Evolutionary conservation across 2,888 invertebrate genomes (phyloP).

Genomic region (Zaprionus lineosus): DNA sequence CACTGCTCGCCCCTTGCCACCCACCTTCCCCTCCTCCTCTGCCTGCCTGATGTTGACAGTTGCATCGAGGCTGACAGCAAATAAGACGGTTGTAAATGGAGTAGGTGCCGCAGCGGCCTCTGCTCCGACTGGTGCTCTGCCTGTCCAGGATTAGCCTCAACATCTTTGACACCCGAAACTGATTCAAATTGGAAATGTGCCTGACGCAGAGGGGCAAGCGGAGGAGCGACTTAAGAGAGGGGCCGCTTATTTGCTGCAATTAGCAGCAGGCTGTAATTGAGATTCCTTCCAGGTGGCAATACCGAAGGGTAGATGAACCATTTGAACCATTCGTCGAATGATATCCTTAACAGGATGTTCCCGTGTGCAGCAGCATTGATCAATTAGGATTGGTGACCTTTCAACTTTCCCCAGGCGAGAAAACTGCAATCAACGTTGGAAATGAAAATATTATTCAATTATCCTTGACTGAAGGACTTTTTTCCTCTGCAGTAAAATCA

Average conservation of each 20-base stretch:
- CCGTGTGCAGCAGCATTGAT: too few relatives aligned
- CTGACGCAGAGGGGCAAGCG: not conserved
- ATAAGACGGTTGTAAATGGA: conserved; percentile 60
- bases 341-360: too few relatives aligned
- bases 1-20: not conserved
- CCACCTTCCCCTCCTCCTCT: not conserved
- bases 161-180: conserved; percentile 34
- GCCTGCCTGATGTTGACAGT: conserved; percentile 34
- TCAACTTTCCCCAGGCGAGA: too few relatives aligned
- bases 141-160: conserved; percentile 41
- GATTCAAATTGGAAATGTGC: conserved; percentile 18
- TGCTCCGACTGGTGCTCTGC: not conserved
- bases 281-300: too few relatives aligned
- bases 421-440: too few relatives aligned
- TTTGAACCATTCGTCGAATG: too few relatives aligned
- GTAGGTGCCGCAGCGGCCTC: conserved; percentile 32
- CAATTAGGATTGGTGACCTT: too few relatives aligned
- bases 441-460: too few relatives aligned
- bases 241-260: conserved; percentile 16
- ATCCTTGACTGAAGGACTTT: too few relatives aligned
- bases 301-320: too few relatives aligned
- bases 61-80: conserved; percentile 55
- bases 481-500: too few relatives aligned
- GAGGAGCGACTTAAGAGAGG: not conserved
- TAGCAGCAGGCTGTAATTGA: not conserved